A percentile compares a stretch with the other conserved stretches of the same genome.
These are phyloP conservation scores for Dorcus hopei DNA, from an alignment of 2,888 invertebrate genomes.

Conservation along the genomic window DNA sequence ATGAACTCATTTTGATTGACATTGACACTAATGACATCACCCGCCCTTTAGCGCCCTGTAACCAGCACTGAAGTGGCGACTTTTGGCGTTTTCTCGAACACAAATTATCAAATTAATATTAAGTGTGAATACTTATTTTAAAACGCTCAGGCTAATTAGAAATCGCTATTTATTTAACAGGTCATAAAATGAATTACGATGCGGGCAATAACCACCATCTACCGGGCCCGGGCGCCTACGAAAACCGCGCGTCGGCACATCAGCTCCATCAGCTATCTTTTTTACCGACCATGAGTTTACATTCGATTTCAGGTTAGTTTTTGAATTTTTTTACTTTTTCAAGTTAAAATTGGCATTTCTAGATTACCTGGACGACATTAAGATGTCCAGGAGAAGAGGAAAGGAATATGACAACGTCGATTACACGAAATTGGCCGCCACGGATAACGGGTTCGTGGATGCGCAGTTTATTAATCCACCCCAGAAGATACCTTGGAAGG, in stretches of 20 bases:
- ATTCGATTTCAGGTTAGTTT: constrained; percentile 40
- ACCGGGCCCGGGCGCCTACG: constrained; percentile 22
- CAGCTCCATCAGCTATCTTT: constrained; percentile 33
- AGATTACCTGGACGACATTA: constrained; percentile 52
- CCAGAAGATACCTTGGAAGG: constrained; percentile 79
- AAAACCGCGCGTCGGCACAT: constrained; percentile 24
- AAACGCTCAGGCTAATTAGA: too few species aligned
- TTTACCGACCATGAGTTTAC: constrained; percentile 37
- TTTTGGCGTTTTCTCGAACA: too few species aligned
- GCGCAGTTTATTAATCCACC: constrained; percentile 66
- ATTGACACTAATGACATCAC: too few species aligned
- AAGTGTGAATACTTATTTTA: too few species aligned
- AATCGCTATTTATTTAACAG: too few species aligned
- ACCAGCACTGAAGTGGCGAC: too few species aligned
- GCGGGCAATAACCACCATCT: constrained; percentile 25
- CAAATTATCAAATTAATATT: too few species aligned
- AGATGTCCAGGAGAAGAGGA: constrained; percentile 61
- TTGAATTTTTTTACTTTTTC: not conserved
- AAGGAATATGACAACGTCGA: constrained; percentile 62
- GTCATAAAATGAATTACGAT: constrained; percentile 19
- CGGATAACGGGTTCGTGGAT: constrained; percentile 66
- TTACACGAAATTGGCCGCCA: constrained; percentile 56
- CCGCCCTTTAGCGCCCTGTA: too few species aligned
- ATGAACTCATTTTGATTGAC: too few species aligned
- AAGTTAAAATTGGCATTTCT: not conserved